Conservation (phyloP, 2,797 vertebrate genomes). For the Cossypha dichroa region DNA sequence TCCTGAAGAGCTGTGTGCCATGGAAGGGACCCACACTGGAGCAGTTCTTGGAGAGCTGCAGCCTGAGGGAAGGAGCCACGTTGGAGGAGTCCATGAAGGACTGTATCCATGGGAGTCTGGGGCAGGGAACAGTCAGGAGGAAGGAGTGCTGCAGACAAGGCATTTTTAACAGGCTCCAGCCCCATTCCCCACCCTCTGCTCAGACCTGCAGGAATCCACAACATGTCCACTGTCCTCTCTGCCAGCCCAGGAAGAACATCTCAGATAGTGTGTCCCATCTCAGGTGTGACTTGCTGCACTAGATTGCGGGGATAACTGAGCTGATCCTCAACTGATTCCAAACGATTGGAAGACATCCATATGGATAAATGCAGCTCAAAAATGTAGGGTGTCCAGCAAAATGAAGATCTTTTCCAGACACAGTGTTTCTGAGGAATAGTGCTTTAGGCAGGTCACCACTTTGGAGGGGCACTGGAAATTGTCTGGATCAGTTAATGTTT, state of each 20-base stretch:
- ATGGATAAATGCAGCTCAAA: not conserved
- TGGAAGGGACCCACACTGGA: not conserved
- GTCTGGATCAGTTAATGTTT: not conserved
- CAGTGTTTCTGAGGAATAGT: not conserved
- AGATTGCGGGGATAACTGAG: not conserved
- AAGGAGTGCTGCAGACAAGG: not conserved
- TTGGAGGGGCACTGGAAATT: not conserved
- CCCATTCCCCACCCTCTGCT: not conserved
- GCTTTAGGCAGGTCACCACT: not conserved
- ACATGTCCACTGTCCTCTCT: not conserved
- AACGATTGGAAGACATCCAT: not conserved
- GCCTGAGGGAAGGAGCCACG: not conserved
- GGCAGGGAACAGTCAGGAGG: not conserved
- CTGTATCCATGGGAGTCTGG: not conserved
- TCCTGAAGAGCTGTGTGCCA: not conserved
- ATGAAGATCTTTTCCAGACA: not conserved
- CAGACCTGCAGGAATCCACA: not conserved
- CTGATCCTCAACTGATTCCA: not conserved
- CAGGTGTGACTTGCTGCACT: not conserved
- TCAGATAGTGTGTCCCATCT: not conserved
- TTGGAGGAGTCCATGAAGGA: not conserved
- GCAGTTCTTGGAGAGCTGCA: not conserved
- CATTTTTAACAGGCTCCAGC: rapidly evolving
- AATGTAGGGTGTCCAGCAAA: not conserved
- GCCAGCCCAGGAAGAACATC: not conserved